Conservation (phyloP, 2,797 vertebrate genomes). For the Crenuchus spilurus region DNA sequence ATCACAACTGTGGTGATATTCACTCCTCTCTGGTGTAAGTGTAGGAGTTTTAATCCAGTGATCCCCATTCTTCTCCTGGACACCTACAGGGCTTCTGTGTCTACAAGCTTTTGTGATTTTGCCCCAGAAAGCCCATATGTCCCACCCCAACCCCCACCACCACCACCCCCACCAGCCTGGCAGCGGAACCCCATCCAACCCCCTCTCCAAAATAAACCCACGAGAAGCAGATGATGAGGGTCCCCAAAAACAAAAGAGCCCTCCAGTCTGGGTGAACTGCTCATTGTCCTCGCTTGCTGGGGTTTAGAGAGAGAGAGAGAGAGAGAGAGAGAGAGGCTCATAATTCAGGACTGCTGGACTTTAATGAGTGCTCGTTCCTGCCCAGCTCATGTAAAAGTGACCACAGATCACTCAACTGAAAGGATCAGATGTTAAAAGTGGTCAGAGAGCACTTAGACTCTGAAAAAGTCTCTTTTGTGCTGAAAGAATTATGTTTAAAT, state of each 20-base stretch:
- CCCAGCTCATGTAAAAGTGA: conserved; percentile 61
- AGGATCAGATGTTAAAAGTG: conserved; percentile 47
- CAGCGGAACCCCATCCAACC: conserved; percentile 31
- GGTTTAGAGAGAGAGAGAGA: conserved; percentile 67
- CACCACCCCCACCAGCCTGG: conserved; percentile 43
- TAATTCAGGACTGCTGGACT: conserved; percentile 62
- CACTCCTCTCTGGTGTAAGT: neutral
- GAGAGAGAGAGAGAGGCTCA: conserved; percentile 51
- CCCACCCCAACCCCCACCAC: conserved; percentile 55
- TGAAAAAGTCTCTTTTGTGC: conserved; percentile 3
- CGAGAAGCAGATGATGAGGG: conserved; percentile 67
- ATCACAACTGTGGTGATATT: neutral
- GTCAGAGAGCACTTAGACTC: conserved; percentile 1
- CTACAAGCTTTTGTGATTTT: conserved; percentile 34
- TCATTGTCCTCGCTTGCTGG: conserved; percentile 65
- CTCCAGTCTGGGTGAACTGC: conserved; percentile 44
- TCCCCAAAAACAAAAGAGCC: conserved; percentile 67
- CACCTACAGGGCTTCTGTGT: conserved; percentile 26
- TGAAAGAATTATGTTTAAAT: conserved; percentile 7
- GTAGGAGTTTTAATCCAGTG: conserved; percentile 1
- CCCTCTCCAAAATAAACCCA: neutral
- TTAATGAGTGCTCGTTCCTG: conserved; percentile 73
- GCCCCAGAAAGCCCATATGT: conserved; percentile 72
- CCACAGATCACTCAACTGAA: conserved; percentile 62
- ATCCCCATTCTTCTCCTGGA: conserved; percentile 20